Evolutionary conservation across 2,888 invertebrate genomes (phyloP), one percentile per base, ranked within the genome.

Genomic region (Lochmaea crataegi): DNA sequence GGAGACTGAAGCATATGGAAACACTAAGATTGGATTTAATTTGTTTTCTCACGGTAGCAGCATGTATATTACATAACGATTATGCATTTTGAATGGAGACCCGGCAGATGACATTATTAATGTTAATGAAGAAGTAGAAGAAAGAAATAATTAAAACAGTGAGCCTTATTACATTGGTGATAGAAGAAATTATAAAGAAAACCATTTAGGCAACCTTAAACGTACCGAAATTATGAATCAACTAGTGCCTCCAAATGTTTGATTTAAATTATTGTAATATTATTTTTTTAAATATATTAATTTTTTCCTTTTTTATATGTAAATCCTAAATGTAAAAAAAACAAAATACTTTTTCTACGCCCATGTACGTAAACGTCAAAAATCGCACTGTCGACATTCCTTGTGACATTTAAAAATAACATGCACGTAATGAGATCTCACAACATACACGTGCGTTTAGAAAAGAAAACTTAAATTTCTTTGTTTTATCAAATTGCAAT

Each of bases 41-140:
- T 22, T 41, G 68, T 16, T 65, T 79, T 53, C 57, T 80, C 14
- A 77, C 78, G n/a, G 56, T 79, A 16, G 65, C 65, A 26, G 68
- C 74, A 48, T 79, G 77, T 65, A 76, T 79, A 63, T 45, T 78
- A 16, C 78, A 77, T 67, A 79, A 79, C 68, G 65, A n/a, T n/a
- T 79, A 41, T 78, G 79, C 64, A 71, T 77, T 65, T 72, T 76
- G 58, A 68, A 72, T 68, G 72, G 68, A 18, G 72, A 75, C 32
- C 12, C 38, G n/a, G 67, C 56, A 18, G 60, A 65, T 45, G 71
- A 75, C 61, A 32, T 63, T 4, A 69, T 63, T 26, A 48, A 69
- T 41, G 45, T 53, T 11, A 14, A 42, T 7, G 12, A 26, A 26
- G 69, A 69, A 58, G 16, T 48, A 51, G 32, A 32, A 58, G 68